Percentiles rank a stretch among this genome's conserved stretches.
Evolutionary conservation across 2,888 invertebrate genomes (phyloP).

Genomic region (Synanthedon myopaeformis): DNA sequence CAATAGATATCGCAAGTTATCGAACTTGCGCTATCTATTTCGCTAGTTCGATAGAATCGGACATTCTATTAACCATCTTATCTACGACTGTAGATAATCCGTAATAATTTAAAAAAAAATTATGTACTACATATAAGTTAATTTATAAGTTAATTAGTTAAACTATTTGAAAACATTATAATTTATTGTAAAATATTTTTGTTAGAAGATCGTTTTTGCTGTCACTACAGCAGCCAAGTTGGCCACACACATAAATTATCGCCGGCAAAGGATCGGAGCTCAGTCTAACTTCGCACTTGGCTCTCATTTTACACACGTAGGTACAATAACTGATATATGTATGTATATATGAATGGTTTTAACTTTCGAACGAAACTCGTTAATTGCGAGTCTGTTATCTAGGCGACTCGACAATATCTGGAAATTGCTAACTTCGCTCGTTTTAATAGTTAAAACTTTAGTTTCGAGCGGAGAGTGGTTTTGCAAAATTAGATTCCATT

Average conservation of each 20-base stretch:
- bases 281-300: conserved; percentile 67
- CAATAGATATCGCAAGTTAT: too few species aligned
- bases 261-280: conserved; percentile 60
- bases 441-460: conserved; percentile 10
- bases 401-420: conserved; percentile 11
- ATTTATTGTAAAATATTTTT: too few species aligned
- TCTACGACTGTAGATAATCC: too few species aligned
- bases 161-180: too few species aligned
- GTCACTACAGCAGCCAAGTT: conserved; percentile 47
- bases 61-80: too few species aligned
- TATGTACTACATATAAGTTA: too few species aligned
- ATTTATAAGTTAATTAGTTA: too few species aligned
- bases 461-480: conserved; percentile 2
- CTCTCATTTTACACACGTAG: conserved; percentile 63
- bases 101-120: too few species aligned
- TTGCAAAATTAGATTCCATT: conserved; percentile 21
- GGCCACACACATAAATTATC: conserved; percentile 59
- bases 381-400: conserved; percentile 62
- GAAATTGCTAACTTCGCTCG: conserved; percentile 1
- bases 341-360: conserved; percentile 56
- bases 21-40: too few species aligned
- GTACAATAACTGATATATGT: too few species aligned
- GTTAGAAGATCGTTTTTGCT: conserved; percentile 13
- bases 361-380: conserved; percentile 46
- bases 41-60: too few species aligned